Evolutionary conservation across 1,140 invertebrate genomes (phyloP).

Genomic region (Tribolium madens): DNA sequence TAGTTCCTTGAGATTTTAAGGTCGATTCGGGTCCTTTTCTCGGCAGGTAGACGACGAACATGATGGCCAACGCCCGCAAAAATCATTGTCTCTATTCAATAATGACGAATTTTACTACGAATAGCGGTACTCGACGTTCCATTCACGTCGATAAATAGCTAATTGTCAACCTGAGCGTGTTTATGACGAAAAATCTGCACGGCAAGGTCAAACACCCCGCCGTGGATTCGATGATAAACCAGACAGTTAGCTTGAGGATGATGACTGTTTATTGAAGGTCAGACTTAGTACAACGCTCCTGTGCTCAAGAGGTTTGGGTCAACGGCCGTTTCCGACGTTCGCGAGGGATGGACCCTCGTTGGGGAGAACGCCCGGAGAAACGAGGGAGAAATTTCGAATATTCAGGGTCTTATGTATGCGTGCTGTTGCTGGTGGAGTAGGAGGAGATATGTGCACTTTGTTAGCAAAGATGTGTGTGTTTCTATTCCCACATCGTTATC

Average conservation of each 20-base stretch:
- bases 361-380: neutral
- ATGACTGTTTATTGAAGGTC: slow-evolving; percentile 47
- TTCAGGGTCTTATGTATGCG: neutral
- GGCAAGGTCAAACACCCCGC: slow-evolving; percentile 46
- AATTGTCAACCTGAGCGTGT: slow-evolving; percentile 18
- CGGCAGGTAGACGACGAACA: neutral
- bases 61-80: neutral
- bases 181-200: slow-evolving; percentile 35
- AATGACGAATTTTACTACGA: slow-evolving; percentile 13
- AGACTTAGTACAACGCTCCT: slow-evolving; percentile 47
- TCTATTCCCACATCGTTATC: neutral
- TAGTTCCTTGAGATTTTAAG: slow-evolving; percentile 26
- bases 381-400: neutral
- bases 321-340: slow-evolving; percentile 37
- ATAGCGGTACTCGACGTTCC: slow-evolving; percentile 16
- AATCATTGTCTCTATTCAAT: neutral
- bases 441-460: neutral
- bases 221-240: slow-evolving; percentile 45
- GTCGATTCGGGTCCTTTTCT: neutral
- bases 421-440: neutral
- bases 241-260: slow-evolving; percentile 46
- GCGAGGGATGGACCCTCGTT: neutral
- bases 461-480: neutral
- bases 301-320: slow-evolving; percentile 41
- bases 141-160: slow-evolving; percentile 7